Base-by-base conservation (phyloP, 2,888 invertebrate genomes). In the Colostygia pectinataria region DNA sequence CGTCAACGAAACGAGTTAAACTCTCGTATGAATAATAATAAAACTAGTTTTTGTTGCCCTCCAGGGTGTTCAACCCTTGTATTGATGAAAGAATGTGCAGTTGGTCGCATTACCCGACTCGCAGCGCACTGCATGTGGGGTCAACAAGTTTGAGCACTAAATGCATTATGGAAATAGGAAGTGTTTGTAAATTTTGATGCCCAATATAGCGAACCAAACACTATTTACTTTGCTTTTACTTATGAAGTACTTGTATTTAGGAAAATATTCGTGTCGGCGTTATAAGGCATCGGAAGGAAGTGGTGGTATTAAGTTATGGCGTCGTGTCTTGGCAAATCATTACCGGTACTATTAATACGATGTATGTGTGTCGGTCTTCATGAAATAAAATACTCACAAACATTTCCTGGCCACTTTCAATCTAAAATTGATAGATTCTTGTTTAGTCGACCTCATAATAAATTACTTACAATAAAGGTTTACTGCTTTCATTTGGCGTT, bases 201-300 rank as follows among this genome's bases (percentile, higher is more conserved):
- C 59, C 62, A 59, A 65, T 63, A 50, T 59, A 63, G 64, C 28
- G 42, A 46, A 25, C 9, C 40, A 15, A 51, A 51, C 38, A 18
- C 18, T 18, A 18, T 39, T 10, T 20, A 27, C 9, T 49, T 38
- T 10, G 36, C 44, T 38, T 33, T 42, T 27, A 38, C 10, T 20
- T 12, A 14, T 43, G 14, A 66, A 58, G 53, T 63, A 63, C 59
- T 65, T 66, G 38, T 53, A 50, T 54, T 54, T 45, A 46, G 46
- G 38, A 56, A 53, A 55, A 55, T 58, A 54, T 58, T 55, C 34
- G 33, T 54, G 41, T 49, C 43, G 49, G 2, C 53, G 39, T 55
- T 83, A 76, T 89, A 89, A 68, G 88, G 89, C 68, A 83, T 90
- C 89, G 89, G 89, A 90, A 90, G 89, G 89, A 90, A 87, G 88